phyloP scores from a whole-genome alignment of 2,113 vertebrate genomes.

The Shinisaurus crocodilurus region DNA sequence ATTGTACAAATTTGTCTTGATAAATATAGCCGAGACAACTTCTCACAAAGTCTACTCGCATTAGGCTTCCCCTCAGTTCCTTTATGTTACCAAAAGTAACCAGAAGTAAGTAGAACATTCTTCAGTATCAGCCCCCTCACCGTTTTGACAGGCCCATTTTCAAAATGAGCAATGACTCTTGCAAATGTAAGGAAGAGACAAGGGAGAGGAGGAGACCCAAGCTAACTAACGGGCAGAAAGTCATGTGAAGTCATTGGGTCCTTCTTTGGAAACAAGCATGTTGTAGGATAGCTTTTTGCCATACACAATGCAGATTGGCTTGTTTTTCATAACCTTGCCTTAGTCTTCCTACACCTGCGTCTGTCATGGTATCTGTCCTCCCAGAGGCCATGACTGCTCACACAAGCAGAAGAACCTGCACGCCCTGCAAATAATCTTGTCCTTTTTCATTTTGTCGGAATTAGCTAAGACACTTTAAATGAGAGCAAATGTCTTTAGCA shows the following conservation, averaged over 20 bases:
- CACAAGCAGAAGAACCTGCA: slow-evolving; percentile 15
- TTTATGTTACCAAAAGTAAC: not conserved
- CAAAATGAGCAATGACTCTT: slow-evolving; percentile 8
- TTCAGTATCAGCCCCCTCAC: not conserved
- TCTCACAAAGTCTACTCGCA: not conserved
- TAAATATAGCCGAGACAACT: not conserved
- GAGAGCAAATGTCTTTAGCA: not conserved
- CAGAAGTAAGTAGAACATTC: not conserved
- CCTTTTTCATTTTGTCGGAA: not conserved
- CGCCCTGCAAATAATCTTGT: not conserved
- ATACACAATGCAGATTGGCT: slow-evolving; percentile 8
- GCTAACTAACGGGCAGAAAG: slow-evolving; percentile 2
- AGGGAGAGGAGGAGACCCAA: slow-evolving; percentile 10
- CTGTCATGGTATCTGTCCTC: slow-evolving; percentile 26
- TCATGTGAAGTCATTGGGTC: slow-evolving; percentile 18
- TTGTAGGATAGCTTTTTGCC: not conserved
- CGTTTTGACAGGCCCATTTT: not conserved
- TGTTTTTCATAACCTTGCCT: slow-evolving; percentile 15
- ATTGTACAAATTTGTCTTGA: not conserved
- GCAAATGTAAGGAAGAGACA: not conserved
- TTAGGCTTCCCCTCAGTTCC: not conserved
- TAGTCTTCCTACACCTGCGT: not conserved
- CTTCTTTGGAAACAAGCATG: not conserved
- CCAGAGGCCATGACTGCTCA: not conserved
- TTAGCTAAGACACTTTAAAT: not conserved